Evolutionary conservation across 2,797 vertebrate species (phyloP).

Genomic region (Gambusia yucatana): DNA sequence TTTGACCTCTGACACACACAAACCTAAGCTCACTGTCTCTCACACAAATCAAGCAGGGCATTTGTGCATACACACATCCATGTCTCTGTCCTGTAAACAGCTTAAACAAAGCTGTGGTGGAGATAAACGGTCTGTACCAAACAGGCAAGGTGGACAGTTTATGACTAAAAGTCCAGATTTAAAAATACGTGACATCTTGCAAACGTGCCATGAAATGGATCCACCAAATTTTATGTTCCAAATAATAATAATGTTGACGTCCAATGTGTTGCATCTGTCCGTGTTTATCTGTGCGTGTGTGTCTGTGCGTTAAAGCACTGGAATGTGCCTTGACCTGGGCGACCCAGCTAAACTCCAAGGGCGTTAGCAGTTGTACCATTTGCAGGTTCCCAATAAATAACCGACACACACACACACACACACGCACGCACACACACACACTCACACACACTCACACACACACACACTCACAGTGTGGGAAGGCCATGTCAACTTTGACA

Average conservation of each 20-base stretch:
- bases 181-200: not conserved
- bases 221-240: not conserved
- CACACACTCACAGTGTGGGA: conserved; percentile 51
- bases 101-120: conserved; percentile 73
- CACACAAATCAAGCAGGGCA: conserved; percentile 66
- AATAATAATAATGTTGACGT: conserved; percentile 2
- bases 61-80: conserved; percentile 9
- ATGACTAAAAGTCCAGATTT: conserved; percentile 42
- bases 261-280: conserved; percentile 18
- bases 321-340: conserved; percentile 79
- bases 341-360: conserved; percentile 81
- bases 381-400: conserved; percentile 83
- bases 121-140: conserved; percentile 66
- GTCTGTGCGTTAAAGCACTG: conserved; percentile 56
- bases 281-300: conserved; percentile 45
- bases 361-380: conserved; percentile 79
- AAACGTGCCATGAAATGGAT: not conserved
- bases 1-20: conserved; percentile 69
- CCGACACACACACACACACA: conserved; percentile 41
- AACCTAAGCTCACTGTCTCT: conserved; percentile 64
- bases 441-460: conserved; percentile 33
- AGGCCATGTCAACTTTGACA: conserved; percentile 57
- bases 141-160: conserved; percentile 76
- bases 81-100: conserved; percentile 75
- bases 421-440: conserved; percentile 38